These are phyloP conservation scores for Tychaedon coryphoeus DNA, from an alignment of 2,113 vertebrate genomes.

Conservation along the genomic window DNA sequence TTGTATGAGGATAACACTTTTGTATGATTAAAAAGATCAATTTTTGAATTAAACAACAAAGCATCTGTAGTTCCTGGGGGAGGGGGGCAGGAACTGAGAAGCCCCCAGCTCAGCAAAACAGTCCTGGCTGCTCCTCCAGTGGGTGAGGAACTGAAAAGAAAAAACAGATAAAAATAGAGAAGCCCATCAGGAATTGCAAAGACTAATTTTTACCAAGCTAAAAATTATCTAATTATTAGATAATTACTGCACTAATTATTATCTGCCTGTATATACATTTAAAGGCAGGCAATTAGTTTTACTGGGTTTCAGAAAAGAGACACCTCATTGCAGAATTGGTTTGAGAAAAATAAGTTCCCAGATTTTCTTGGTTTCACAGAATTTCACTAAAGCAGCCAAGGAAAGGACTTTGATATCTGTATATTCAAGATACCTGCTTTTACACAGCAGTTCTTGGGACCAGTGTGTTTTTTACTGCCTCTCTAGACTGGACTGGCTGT, in stretches of 20 bases:
- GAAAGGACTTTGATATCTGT: not conserved
- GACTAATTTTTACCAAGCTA: not conserved
- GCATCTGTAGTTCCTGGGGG: not conserved
- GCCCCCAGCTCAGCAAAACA: not conserved
- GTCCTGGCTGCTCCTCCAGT: not conserved
- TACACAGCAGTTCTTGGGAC: not conserved
- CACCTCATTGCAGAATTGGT: not conserved
- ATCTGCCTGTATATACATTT: not conserved
- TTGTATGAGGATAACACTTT: conserved; percentile 35
- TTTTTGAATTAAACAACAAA: conserved; percentile 54
- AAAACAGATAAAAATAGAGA: not conserved
- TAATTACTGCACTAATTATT: not conserved
- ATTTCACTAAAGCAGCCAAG: not conserved
- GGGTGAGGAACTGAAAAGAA: not conserved
- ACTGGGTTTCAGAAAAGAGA: not conserved
- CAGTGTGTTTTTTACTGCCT: not conserved
- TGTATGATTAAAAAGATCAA: conserved; percentile 42
- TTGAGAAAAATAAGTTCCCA: not conserved
- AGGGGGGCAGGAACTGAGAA: not conserved
- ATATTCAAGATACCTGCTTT: not conserved
- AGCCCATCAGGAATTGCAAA: not conserved
- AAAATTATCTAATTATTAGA: too few species aligned
- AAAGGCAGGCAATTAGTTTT: not conserved
- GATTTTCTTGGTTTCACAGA: not conserved
- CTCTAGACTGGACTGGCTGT: not conserved